Conservation (phyloP, 2,113 vertebrate genomes). For the Apodemus speciosus region DNA sequence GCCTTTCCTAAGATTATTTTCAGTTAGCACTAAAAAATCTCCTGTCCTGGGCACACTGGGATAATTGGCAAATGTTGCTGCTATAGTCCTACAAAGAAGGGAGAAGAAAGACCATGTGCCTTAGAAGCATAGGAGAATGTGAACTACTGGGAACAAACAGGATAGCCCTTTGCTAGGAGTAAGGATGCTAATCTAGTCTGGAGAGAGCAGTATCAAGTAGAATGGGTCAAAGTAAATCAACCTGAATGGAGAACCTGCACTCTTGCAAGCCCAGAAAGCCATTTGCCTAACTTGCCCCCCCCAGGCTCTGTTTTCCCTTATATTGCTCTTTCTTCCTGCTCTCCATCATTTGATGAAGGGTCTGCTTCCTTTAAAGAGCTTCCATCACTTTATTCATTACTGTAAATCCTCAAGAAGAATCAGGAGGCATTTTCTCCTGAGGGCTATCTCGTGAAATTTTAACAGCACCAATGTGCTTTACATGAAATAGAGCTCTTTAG, state of each 20-base stretch:
- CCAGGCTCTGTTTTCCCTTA: not conserved
- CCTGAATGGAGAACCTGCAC: not conserved
- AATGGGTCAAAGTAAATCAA: not conserved
- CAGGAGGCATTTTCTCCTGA: slow-evolving; percentile 22
- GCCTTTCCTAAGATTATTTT: not conserved
- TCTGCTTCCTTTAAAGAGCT: not conserved
- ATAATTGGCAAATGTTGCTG: not conserved
- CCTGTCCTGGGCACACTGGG: not conserved
- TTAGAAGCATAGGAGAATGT: not conserved
- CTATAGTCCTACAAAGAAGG: fast-evolving
- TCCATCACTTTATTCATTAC: not conserved
- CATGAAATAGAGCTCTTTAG: not conserved
- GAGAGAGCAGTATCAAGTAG: not conserved
- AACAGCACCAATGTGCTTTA: not conserved
- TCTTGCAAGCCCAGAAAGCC: not conserved
- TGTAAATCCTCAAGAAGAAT: not conserved
- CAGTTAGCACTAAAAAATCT: not conserved
- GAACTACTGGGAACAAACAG: not conserved
- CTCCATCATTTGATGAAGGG: too few relatives aligned
- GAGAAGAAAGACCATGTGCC: not conserved
- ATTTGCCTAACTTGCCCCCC: not conserved
- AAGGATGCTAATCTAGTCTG: not conserved
- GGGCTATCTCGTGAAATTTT: not conserved
- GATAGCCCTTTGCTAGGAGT: not conserved
- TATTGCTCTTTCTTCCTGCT: not conserved